Evolutionary conservation across 2,888 invertebrate genomes (phyloP).

Genomic region (Malthinus flaveolus): DNA sequence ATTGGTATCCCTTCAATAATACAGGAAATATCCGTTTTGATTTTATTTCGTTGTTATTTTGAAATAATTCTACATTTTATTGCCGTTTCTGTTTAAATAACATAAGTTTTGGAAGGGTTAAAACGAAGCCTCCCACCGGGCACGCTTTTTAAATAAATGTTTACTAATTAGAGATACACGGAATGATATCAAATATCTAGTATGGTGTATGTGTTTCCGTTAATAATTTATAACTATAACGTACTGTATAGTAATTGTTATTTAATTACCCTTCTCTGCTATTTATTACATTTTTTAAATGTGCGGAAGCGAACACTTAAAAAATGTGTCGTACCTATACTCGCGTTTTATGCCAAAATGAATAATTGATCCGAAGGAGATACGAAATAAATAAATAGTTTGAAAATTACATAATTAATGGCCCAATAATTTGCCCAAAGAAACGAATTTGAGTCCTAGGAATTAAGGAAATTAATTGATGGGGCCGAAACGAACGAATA

Average conservation of each 20-base stretch:
- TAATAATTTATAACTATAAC: constrained; percentile 1
- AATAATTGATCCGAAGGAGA: no score
- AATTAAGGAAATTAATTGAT: no score
- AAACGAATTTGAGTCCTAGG: no score
- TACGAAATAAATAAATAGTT: no score
- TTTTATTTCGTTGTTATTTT: neutral
- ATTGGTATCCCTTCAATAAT: constrained; percentile 1
- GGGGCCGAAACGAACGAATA: no score
- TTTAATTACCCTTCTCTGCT: constrained; percentile 3
- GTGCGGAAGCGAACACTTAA: constrained; percentile 3
- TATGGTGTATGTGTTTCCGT: neutral
- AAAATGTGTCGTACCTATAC: neutral
- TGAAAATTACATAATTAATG: no score
- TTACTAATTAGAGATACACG: neutral
- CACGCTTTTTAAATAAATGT: constrained; percentile 3
- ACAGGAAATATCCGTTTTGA: constrained; percentile 6
- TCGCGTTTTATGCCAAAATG: neutral
- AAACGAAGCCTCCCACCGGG: neutral
- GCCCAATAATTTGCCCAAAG: no score
- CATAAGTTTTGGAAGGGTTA: neutral
- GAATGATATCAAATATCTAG: neutral
- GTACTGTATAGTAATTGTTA: neutral
- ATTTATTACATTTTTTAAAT: neutral
- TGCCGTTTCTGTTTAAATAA: neutral
- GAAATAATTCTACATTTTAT: neutral